Conservation (phyloP, 2,797 vertebrate genomes). For the Typhlichthys subterraneus region DNA sequence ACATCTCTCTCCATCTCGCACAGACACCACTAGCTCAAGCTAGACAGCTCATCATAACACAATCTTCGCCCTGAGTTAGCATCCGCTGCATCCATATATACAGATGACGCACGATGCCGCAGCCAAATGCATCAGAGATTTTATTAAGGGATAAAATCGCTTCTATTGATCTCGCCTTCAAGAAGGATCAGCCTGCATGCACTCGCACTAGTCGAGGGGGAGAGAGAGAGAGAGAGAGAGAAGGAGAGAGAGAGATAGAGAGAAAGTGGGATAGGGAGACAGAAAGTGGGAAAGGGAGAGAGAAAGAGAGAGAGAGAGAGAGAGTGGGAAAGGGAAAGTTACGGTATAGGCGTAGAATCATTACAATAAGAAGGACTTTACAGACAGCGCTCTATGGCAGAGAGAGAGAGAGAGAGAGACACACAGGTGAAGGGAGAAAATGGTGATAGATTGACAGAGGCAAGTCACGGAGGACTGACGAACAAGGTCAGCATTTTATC, state of each 20-base stretch:
- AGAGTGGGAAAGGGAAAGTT: slow-evolving; percentile 4
- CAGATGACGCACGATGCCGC: slow-evolving; percentile 54
- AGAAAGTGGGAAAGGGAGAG: slow-evolving; percentile 34
- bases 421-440: not conserved
- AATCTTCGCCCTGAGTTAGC: slow-evolving; percentile 44
- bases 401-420: not conserved
- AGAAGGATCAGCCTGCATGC: slow-evolving; percentile 60
- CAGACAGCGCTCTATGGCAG: not conserved
- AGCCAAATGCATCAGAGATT: slow-evolving; percentile 63
- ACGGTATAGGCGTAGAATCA: too few species aligned
- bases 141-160: slow-evolving; percentile 77
- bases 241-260: slow-evolving; percentile 7
- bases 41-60: slow-evolving; percentile 44
- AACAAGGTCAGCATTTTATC: slow-evolving; percentile 83
- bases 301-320: slow-evolving; percentile 36
- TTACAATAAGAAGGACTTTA: not conserved
- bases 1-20: not conserved
- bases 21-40: slow-evolving; percentile 13
- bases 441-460: slow-evolving; percentile 44
- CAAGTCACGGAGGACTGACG: slow-evolving; percentile 34
- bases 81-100: slow-evolving; percentile 34
- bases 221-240: slow-evolving; percentile 18
- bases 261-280: slow-evolving; percentile 16
- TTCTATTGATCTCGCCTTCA: slow-evolving; percentile 79
- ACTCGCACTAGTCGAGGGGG: slow-evolving; percentile 30